Evolutionary conservation across 2,888 invertebrate genomes (phyloP).

Genomic region (Acanthacorydalis orientalis): DNA sequence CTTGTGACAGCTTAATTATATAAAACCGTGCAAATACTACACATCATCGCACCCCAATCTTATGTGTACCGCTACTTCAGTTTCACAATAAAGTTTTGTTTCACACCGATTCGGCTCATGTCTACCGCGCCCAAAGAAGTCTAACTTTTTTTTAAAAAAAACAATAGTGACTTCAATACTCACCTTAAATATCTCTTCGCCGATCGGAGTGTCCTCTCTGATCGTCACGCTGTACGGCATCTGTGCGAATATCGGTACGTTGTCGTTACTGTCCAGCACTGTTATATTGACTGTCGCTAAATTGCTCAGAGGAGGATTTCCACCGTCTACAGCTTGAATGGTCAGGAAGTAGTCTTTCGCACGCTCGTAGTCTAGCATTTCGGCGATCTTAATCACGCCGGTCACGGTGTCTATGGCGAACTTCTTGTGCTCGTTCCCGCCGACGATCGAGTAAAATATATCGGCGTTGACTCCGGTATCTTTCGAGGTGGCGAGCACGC

Average conservation of each 20-base stretch:
- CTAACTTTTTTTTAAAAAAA: too few relatives aligned
- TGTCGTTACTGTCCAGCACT: slow-evolving; percentile 74
- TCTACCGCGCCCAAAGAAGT: too few relatives aligned
- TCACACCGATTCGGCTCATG: too few relatives aligned
- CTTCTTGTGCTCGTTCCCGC: slow-evolving; percentile 77
- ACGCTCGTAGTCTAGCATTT: slow-evolving; percentile 74
- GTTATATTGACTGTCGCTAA: slow-evolving; percentile 76
- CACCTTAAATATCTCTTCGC: slow-evolving; percentile 58
- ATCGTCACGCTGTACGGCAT: slow-evolving; percentile 58
- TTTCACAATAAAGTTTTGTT: too few relatives aligned
- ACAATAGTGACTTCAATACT: too few relatives aligned
- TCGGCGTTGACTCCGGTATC: slow-evolving; percentile 90
- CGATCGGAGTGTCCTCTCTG: slow-evolving; percentile 59
- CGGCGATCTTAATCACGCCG: slow-evolving; percentile 60
- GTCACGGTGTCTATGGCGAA: slow-evolving; percentile 58
- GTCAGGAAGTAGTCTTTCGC: slow-evolving; percentile 74
- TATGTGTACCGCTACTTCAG: too few relatives aligned
- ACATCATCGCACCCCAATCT: not conserved
- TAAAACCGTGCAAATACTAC: too few relatives aligned
- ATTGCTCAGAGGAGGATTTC: slow-evolving; percentile 75
- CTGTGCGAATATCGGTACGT: slow-evolving; percentile 66
- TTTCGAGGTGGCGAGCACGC: slow-evolving; percentile 78
- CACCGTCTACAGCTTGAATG: slow-evolving; percentile 80
- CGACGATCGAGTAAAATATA: slow-evolving; percentile 72
- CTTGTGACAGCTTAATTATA: too few relatives aligned